phyloP scores from a whole-genome alignment of 2,888 invertebrate genomes.

The Tubulanus polymorphus region DNA sequence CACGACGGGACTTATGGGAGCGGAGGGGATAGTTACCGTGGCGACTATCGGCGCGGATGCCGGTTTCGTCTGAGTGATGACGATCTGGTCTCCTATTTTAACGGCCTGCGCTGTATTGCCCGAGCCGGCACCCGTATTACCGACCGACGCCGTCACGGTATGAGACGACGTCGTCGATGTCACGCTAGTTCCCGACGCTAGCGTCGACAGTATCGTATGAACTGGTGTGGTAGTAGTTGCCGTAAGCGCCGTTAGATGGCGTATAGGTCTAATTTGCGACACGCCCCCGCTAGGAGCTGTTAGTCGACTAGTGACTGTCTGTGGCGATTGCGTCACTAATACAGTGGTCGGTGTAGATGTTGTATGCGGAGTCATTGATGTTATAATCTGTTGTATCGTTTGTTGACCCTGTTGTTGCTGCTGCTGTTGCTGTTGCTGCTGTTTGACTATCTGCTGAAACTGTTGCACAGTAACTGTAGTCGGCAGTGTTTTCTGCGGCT shows the following conservation, averaged over 20 bases:
- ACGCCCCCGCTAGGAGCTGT: not conserved
- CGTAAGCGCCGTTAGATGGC: not conserved
- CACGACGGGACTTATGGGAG: not conserved
- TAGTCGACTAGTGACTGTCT: not conserved
- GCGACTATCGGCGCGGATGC: not conserved
- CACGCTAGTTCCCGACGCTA: not conserved
- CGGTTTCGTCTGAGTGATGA: not conserved
- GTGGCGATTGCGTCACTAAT: constrained; percentile 13
- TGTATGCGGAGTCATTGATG: constrained; percentile 12
- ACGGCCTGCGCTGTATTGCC: too few relatives aligned
- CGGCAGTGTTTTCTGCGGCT: constrained; percentile 47
- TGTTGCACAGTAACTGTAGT: constrained; percentile 61
- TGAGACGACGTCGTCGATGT: not conserved
- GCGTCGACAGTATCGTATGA: not conserved
- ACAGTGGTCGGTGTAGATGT: constrained; percentile 8
- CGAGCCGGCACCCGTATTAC: too few relatives aligned
- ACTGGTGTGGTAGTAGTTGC: not conserved
- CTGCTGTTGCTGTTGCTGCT: constrained; percentile 56
- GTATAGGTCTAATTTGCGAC: not conserved
- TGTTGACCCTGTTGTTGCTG: constrained; percentile 27
- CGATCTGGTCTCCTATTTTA: not conserved
- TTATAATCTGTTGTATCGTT: constrained; percentile 34
- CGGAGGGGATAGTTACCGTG: not conserved
- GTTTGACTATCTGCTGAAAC: constrained; percentile 70
- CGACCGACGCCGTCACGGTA: too few relatives aligned